These are phyloP conservation scores for Epinephelus cyanopodus DNA, from an alignment of 2,113 vertebrate genomes.

Conservation along the genomic window DNA sequence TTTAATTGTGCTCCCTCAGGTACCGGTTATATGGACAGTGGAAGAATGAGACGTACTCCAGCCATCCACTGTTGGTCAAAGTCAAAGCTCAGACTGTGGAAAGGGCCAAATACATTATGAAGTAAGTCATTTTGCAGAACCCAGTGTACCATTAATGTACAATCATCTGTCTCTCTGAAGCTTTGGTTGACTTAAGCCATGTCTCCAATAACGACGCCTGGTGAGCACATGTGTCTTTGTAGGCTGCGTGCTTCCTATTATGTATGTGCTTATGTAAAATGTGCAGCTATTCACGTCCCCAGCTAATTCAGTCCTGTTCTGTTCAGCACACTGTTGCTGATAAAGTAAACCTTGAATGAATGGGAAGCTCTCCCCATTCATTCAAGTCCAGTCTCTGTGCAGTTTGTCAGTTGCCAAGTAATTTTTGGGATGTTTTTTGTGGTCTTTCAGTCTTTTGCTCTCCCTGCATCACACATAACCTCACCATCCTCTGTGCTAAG, in stretches of 20 bases:
- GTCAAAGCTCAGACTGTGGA: constrained; percentile 98
- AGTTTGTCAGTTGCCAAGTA: background rate
- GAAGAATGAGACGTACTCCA: constrained; percentile 98
- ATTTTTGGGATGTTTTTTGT: background rate
- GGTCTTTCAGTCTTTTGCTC: background rate
- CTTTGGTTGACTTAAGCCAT: background rate
- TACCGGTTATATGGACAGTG: constrained; percentile 98
- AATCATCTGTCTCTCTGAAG: background rate
- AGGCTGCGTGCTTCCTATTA: background rate
- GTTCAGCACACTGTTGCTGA: background rate
- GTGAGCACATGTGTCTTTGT: background rate
- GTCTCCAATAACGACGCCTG: background rate
- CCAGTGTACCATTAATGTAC: background rate
- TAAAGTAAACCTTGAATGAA: background rate
- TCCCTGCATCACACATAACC: background rate
- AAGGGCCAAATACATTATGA: constrained; percentile 96
- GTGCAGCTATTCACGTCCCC: background rate
- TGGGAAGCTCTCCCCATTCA: background rate
- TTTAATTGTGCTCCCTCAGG: constrained; percentile 75
- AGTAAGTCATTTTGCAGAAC: constrained; percentile 86
- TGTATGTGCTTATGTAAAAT: background rate
- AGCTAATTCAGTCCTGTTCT: background rate
- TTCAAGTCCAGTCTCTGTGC: background rate
- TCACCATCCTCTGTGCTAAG: background rate
- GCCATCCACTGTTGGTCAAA: constrained; percentile 95